These are phyloP conservation scores for Stenoptilia bipunctidactyla DNA, from an alignment of 2,888 invertebrate species.

Conservation along the genomic window DNA sequence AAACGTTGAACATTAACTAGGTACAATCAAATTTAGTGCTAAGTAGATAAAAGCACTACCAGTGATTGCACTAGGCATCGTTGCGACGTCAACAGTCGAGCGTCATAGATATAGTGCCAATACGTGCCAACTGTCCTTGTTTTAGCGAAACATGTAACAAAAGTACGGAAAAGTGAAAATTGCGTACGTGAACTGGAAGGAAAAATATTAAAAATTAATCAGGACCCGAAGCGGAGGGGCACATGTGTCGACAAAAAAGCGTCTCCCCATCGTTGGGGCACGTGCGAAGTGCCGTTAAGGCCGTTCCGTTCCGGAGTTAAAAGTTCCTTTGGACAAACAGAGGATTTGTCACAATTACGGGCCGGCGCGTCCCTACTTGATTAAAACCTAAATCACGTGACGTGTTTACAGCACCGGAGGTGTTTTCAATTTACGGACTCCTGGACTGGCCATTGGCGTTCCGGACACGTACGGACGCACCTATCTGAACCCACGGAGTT, in stretches of 20 bases:
- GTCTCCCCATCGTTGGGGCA: conserved; percentile 50
- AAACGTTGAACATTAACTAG: conserved; percentile 44
- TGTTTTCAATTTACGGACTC: conserved; percentile 70
- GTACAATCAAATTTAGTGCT: conserved; percentile 32
- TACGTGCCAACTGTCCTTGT: conserved; percentile 1
- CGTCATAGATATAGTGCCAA: conserved; percentile 11
- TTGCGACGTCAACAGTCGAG: conserved; percentile 1
- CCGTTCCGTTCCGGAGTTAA: conserved; percentile 60
- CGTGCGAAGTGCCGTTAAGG: conserved; percentile 64
- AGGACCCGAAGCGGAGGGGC: conserved; percentile 47
- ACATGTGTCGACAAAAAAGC: conserved; percentile 69
- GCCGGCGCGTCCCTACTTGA: conserved; percentile 67
- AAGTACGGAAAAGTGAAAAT: conserved; percentile 63
- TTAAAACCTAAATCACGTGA: conserved; percentile 73
- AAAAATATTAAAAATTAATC: conserved; percentile 72
- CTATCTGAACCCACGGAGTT: conserved; percentile 60
- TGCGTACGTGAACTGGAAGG: conserved; percentile 69
- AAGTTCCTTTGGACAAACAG: conserved; percentile 70
- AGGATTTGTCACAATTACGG: conserved; percentile 72
- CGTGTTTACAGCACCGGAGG: conserved; percentile 71
- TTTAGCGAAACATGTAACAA: conserved; percentile 5
- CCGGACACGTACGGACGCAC: conserved; percentile 62
- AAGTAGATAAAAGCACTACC: conserved; percentile 35
- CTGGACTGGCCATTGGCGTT: conserved; percentile 61
- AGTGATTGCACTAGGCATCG: conserved; percentile 23